phyloP scores from a whole-genome alignment of 2,113 vertebrate genomes.

The Corydoras sp. region DNA sequence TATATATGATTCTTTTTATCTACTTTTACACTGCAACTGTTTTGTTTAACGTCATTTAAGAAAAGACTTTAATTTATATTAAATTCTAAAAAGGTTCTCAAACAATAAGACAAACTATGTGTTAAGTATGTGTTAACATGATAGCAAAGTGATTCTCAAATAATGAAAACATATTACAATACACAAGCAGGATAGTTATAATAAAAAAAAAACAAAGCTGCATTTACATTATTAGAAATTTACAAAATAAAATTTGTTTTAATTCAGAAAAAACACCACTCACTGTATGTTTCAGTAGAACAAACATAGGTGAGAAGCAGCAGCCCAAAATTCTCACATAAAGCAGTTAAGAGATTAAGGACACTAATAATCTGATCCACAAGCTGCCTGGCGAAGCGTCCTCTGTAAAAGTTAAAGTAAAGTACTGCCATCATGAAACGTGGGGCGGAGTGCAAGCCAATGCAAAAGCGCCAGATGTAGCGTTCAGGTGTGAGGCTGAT shows the following conservation, averaged over 20 bases:
- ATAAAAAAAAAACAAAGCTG: too few relatives aligned
- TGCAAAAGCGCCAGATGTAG: constrained; percentile 88
- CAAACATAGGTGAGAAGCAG: constrained; percentile 87
- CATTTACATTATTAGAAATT: too few relatives aligned
- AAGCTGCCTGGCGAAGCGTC: constrained; percentile 55
- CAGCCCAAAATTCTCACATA: constrained; percentile 78
- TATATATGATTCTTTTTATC: too few relatives aligned
- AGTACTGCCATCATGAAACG: constrained; percentile 73
- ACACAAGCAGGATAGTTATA: neutral
- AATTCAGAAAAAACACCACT: constrained; percentile 41
- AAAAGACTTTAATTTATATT: neutral
- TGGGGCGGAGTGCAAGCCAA: constrained; percentile 85
- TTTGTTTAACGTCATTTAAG: too few relatives aligned
- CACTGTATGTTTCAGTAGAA: constrained; percentile 83
- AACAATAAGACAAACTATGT: neutral
- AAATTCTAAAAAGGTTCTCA: too few relatives aligned
- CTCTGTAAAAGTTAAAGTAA: constrained; percentile 83
- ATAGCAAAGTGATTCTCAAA: neutral
- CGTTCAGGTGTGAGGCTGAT: constrained; percentile 83
- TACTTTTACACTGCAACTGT: too few relatives aligned
- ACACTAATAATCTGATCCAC: constrained; percentile 65
- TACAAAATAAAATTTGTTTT: too few relatives aligned
- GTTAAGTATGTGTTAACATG: neutral
- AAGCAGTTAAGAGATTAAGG: constrained; percentile 67
- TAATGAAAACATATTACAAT: neutral